Evolutionary conservation across 2,797 vertebrate species (phyloP), one percentile per base, ranked within the genome.

Genomic region (Lophotriccus pileatus): DNA sequence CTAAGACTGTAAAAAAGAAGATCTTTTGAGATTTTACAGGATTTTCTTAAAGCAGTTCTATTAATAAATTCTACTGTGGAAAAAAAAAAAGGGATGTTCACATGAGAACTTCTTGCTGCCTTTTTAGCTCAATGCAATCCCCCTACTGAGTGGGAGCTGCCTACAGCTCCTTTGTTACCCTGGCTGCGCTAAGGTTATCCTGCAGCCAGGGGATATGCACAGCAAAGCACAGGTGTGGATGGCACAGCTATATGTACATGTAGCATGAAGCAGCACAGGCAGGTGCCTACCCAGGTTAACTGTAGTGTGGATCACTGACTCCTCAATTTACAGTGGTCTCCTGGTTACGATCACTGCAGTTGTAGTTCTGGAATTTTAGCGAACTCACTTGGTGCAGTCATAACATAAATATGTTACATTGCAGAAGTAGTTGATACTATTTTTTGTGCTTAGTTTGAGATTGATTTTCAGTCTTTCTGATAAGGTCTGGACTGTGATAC

Each of bases 221-320:
- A n/a, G 32, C 63, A 6, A 22, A 25, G 39, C 6, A 3, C 44
- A 25, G 37, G 14, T 23, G 32, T 24, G 14, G 14, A 17, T n/a
- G 43, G 14, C 53, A 25, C 30, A 32, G 67, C 49, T 25, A 7
- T 44, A 36, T 32, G 0, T 5, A 12, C 0, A 0, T 13, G 11
- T 7, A 24, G 50, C 43, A 23, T 0, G 32, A 21, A 39, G 16
- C 44, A 46, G 36, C 30, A 12, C 8, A 22, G 55, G 36, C 37
- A 22, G n/a, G 60, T 2, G 2, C 27, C 47, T 55, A 3, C 68
- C 75, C 55, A 10, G 17, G 7, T 34, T 44, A 49, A 34, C 18
- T 55, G 14, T 8, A 52, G 15, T 6, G 24, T 52, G 39, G 11
- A 22, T 46, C 2, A 3, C 8, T 25, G 20, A 46, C 12, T 30